A percentile compares a stretch with the other conserved stretches of the same genome.
These are phyloP conservation scores for Osmerus mordax DNA, from an alignment of 2,113 vertebrate species.

Conservation along the genomic window DNA sequence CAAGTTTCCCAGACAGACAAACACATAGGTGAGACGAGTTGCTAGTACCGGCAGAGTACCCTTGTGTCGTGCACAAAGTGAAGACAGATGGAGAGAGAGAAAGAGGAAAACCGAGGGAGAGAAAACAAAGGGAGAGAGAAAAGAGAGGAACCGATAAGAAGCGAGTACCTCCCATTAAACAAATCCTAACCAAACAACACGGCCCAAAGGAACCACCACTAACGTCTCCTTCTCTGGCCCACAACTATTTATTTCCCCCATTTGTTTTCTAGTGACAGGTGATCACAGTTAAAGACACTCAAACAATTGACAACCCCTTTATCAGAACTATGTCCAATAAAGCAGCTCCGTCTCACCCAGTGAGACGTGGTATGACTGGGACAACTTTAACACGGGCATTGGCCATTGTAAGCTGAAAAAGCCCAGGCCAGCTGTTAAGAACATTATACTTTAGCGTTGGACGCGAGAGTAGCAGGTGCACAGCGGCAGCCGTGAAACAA, in stretches of 20 bases:
- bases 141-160: conserved; percentile 5
- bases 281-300: conserved; percentile 2
- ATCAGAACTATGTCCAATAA: background rate
- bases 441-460: conserved; percentile 27
- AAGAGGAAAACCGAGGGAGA: background rate
- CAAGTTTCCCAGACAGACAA: conserved; percentile 6
- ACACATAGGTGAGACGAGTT: conserved; percentile 7
- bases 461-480: conserved; percentile 55
- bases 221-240: background rate
- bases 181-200: conserved; percentile 44
- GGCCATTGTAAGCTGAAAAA: background rate
- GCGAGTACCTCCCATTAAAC: conserved; percentile 51
- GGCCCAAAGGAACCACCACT: background rate
- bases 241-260: background rate
- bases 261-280: conserved; percentile 25
- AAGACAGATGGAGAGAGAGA: background rate
- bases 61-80: background rate
- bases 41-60: too few relatives aligned
- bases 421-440: background rate
- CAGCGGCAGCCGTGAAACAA: background rate
- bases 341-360: too few relatives aligned
- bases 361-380: background rate
- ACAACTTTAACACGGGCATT: background rate
- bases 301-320: background rate
- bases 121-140: conserved; percentile 3